Evolutionary conservation across 2,797 vertebrate species (phyloP), one percentile per base, ranked within the genome.

Genomic region (Syngnathus acus): DNA sequence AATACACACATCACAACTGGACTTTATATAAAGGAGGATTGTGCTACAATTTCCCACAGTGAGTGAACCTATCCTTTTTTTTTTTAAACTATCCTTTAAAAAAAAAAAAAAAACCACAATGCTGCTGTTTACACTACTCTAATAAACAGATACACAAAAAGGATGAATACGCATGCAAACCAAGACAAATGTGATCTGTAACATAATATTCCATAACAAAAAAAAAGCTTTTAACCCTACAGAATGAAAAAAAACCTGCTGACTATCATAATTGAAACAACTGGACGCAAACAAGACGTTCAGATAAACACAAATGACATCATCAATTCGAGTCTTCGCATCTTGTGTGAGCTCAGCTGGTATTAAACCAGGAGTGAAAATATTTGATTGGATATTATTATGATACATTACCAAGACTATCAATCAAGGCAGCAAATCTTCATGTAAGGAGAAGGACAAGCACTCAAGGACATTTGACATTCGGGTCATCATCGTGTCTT

Each of bases 271-370:
- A 73, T 50, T 62, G 68, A 62, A 75, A 64, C 65, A 82, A 87
- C 73, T 68, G 62, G 65, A 67, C 57, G n/a, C n/a, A 51, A 9
- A n/a, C 3, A 21, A 48, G 47, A 73, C 77, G 77, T 73, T 62
- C 71, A 48, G 77, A 62, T 70, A 77, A 72, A 71, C 50, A 71
- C 43, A 72, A 67, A 84, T 89, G 83, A 83, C 67, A 78, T 77
- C 81, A 89, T 74, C 63, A 78, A 74, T 53, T 16, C 71, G 45
- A 47, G 59, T 66, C 51, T 65, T 9, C 39, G 38, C 62, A 38
- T 53, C 43, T 55, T 70, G 16, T 80, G 16, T 80, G 77, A 66
- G 39, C 17, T 7, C 10, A 54, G 10, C 10, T 11, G 57, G 26
- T 69, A 66, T 61, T 50, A 59, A 66, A 26, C 17, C 23, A 61